Evolutionary conservation across 1,140 invertebrate genomes (phyloP).

Genomic region (Oncopodura yosiiana): DNA sequence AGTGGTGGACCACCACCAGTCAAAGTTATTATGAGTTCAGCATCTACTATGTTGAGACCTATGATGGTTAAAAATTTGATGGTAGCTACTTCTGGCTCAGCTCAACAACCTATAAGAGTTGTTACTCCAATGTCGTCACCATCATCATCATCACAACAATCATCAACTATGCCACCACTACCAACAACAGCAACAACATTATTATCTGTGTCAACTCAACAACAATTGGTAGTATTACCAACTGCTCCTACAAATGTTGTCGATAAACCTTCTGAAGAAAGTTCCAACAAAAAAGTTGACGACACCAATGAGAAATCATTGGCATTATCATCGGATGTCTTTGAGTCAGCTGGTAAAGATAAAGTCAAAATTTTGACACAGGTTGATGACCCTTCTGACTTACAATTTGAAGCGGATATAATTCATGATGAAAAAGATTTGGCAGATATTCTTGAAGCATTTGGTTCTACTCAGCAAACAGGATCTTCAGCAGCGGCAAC

Average conservation of each 20-base stretch:
- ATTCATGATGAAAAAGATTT: conserved; percentile 35
- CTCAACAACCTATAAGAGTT: conserved; percentile 1
- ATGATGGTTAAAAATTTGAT: conserved; percentile 18
- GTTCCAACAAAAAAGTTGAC: background rate
- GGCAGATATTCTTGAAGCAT: conserved; percentile 22
- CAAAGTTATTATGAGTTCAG: conserved; percentile 36
- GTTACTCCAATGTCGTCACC: background rate
- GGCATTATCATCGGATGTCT: background rate
- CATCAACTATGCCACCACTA: too few species aligned
- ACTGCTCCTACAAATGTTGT: background rate
- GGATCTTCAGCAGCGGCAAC: background rate
- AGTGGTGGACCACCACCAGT: too few species aligned
- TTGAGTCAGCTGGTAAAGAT: background rate
- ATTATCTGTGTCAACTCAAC: too few species aligned
- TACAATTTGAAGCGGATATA: conserved; percentile 30
- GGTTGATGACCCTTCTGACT: conserved; percentile 17
- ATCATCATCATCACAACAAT: too few species aligned
- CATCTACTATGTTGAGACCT: conserved; percentile 23
- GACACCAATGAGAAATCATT: background rate
- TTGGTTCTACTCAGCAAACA: too few species aligned
- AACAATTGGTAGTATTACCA: too few species aligned
- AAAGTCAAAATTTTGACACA: conserved; percentile 23
- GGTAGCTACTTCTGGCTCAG: too few species aligned
- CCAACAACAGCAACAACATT: too few species aligned
- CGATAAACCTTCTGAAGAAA: background rate